These are phyloP conservation scores for Rhogogaster chlorosoma DNA, from an alignment of 2,888 invertebrate genomes.

Conservation along the genomic window DNA sequence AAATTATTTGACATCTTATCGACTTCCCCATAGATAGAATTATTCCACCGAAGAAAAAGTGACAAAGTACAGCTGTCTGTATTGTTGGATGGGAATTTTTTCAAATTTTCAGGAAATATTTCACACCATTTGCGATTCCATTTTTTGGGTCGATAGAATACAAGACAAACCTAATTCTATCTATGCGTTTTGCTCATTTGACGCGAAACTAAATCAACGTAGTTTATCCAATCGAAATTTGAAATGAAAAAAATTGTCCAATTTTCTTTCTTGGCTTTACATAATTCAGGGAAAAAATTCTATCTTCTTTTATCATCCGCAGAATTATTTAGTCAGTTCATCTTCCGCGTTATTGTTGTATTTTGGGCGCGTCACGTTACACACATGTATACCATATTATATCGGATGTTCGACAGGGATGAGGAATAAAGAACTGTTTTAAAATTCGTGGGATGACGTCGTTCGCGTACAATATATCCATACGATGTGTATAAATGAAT, in stretches of 20 bases:
- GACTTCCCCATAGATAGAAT: too few relatives aligned
- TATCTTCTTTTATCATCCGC: too few relatives aligned
- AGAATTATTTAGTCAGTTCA: not conserved
- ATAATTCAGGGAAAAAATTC: too few relatives aligned
- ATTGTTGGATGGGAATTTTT: not conserved
- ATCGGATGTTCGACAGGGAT: not conserved
- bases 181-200: too few relatives aligned
- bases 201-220: too few relatives aligned
- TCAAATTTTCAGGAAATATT: not conserved
- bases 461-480: not conserved
- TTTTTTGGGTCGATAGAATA: too few relatives aligned
- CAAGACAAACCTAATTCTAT: too few relatives aligned
- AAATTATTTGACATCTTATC: not conserved
- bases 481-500: constrained; percentile 1
- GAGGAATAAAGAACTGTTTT: constrained; percentile 7
- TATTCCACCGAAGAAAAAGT: not conserved
- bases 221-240: too few relatives aligned
- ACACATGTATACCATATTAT: not conserved
- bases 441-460: constrained; percentile 7
- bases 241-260: too few relatives aligned
- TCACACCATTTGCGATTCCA: too few relatives aligned
- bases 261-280: too few relatives aligned
- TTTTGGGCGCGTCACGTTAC: not conserved
- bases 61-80: too few relatives aligned
- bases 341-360: not conserved